Percentiles rank a stretch among this genome's conserved stretches.
These are phyloP conservation scores for Camponotus fellah DNA, from an alignment of 2,888 invertebrate genomes.

Conservation along the genomic window DNA sequence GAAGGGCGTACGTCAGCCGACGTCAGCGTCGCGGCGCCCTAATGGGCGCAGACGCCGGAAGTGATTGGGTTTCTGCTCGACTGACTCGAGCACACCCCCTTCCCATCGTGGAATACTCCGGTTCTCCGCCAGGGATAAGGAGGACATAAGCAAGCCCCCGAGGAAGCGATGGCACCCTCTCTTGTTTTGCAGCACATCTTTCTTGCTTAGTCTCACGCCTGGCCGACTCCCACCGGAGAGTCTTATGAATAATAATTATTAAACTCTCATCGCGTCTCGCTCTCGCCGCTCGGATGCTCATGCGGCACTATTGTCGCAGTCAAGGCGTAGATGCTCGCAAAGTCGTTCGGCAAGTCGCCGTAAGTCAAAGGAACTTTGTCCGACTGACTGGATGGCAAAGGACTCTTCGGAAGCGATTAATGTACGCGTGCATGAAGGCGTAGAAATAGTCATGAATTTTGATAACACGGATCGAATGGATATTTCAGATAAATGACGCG, in stretches of 20 bases:
- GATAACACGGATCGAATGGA: slow-evolving; percentile 14
- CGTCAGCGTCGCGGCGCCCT: slow-evolving; percentile 87
- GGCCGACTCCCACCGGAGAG: slow-evolving; percentile 79
- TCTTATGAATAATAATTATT: slow-evolving; percentile 86
- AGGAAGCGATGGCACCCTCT: slow-evolving; percentile 73
- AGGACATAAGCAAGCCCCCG: slow-evolving; percentile 57
- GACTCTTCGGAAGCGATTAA: slow-evolving; percentile 61
- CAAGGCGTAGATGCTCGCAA: slow-evolving; percentile 32
- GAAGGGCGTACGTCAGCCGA: slow-evolving; percentile 85
- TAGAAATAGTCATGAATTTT: slow-evolving; percentile 39
- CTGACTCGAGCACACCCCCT: slow-evolving; percentile 84
- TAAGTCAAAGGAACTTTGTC: slow-evolving; percentile 45
- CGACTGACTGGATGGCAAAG: slow-evolving; percentile 38
- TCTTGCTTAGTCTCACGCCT: slow-evolving; percentile 84
- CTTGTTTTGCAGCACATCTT: slow-evolving; percentile 85
- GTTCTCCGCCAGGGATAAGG: slow-evolving; percentile 61
- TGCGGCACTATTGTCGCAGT: slow-evolving; percentile 34
- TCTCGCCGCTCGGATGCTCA: slow-evolving; percentile 17
- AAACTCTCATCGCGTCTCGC: slow-evolving; percentile 71
- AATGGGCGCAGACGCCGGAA: slow-evolving; percentile 88
- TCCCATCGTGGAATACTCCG: slow-evolving; percentile 69
- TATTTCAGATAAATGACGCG: slow-evolving; percentile 1
- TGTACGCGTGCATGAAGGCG: background rate
- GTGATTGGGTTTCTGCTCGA: slow-evolving; percentile 88
- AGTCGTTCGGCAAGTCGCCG: slow-evolving; percentile 49